phyloP scores from a whole-genome alignment of 1,140 invertebrate genomes.

The Calephelis virginiensis region DNA sequence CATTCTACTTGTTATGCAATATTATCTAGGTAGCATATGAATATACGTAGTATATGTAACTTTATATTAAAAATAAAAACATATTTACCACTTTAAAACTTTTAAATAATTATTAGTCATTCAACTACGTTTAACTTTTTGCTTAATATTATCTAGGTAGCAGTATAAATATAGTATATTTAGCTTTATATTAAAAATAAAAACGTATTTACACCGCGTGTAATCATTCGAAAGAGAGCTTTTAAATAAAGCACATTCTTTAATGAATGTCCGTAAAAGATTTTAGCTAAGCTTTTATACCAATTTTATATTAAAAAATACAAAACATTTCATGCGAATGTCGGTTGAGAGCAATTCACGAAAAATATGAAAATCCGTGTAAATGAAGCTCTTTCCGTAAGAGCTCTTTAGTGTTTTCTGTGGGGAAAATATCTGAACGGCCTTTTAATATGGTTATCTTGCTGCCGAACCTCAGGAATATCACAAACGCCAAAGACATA shows the following conservation, averaged over 20 bases:
- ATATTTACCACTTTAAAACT: background rate
- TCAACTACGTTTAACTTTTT: no score
- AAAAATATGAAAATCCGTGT: constrained; percentile 33
- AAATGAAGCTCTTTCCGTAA: constrained; percentile 32
- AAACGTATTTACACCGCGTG: background rate
- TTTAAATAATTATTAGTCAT: no score
- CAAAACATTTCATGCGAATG: constrained; percentile 22
- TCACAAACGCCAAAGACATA: background rate
- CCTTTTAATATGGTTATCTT: constrained; percentile 27
- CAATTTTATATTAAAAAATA: constrained; percentile 13
- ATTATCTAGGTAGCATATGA: no score
- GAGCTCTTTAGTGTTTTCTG: constrained; percentile 22
- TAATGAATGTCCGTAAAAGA: background rate
- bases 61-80: background rate
- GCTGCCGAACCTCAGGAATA: background rate
- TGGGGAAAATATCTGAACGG: constrained; percentile 21
- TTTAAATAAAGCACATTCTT: constrained; percentile 1
- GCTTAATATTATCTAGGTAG: no score
- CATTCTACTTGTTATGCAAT: no score
- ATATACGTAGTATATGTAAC: no score
- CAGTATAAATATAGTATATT: no score
- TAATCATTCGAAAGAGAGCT: background rate
- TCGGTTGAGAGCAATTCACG: constrained; percentile 27
- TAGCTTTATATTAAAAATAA: background rate
- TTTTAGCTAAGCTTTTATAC: constrained; percentile 2